These are phyloP conservation scores for Rhinatrema bivittatum DNA, from an alignment of 2,797 vertebrate species.

Conservation along the genomic window DNA sequence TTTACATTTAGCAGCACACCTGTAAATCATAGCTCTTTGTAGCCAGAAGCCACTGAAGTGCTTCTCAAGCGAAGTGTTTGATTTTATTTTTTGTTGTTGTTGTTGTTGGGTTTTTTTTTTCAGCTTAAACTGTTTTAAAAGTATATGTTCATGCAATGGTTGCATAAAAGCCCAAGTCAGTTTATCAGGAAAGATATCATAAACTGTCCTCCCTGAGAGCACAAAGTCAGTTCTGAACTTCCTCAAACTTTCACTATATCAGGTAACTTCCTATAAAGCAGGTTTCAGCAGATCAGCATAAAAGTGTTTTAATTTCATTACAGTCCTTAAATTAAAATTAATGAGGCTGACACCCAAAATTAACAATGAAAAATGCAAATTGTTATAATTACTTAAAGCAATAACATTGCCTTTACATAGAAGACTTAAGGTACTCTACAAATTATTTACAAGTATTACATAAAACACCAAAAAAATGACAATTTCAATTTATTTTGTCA, in stretches of 20 bases:
- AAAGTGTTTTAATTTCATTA: conserved; percentile 99
- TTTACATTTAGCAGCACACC: conserved; percentile 14
- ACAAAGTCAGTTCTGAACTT: conserved; percentile 42
- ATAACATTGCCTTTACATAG: conserved; percentile 97
- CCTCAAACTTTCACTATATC: conserved; percentile 59
- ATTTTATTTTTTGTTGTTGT: no score
- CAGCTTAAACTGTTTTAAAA: background rate
- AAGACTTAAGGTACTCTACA: conserved; percentile 91
- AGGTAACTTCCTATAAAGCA: conserved; percentile 68
- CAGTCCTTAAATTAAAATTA: conserved; percentile 99
- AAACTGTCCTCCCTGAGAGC: conserved; percentile 29
- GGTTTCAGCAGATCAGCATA: conserved; percentile 99
- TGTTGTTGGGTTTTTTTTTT: no score
- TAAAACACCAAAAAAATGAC: conserved; percentile 97
- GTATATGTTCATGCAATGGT: background rate
- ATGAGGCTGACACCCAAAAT: conserved; percentile 99
- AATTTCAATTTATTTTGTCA: conserved; percentile 99
- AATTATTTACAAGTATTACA: conserved; percentile 92
- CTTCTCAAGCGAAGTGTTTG: conserved; percentile 24
- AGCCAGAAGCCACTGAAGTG: conserved; percentile 17
- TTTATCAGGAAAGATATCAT: conserved; percentile 20
- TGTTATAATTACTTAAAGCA: conserved; percentile 99
- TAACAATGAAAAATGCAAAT: conserved; percentile 99
- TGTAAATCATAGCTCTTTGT: conserved; percentile 21
- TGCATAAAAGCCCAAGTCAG: no score